These are phyloP conservation scores for Ptychoptera albimana DNA, from an alignment of 2,888 invertebrate genomes.

Conservation along the genomic window DNA sequence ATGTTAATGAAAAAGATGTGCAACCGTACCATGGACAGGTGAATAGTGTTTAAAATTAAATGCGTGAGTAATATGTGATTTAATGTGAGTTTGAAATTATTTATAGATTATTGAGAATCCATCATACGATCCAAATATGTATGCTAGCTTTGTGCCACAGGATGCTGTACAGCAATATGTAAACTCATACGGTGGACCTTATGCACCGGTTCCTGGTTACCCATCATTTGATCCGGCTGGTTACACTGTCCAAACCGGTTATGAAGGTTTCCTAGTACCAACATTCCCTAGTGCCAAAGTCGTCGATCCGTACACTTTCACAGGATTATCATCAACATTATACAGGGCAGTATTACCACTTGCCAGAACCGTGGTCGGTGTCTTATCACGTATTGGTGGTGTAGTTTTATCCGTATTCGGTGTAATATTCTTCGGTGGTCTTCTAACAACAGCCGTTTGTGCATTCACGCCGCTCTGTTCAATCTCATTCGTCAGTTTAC, in stretches of 20 bases:
- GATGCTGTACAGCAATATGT: slow-evolving; percentile 27
- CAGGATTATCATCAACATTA: slow-evolving; percentile 10
- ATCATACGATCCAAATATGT: slow-evolving; percentile 19
- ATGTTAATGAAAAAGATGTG: too few species aligned
- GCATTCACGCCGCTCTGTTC: slow-evolving; percentile 39
- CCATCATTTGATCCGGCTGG: slow-evolving; percentile 14
- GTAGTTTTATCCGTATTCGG: slow-evolving; percentile 30
- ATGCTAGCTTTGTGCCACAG: slow-evolving; percentile 20
- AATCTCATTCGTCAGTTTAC: slow-evolving; percentile 27
- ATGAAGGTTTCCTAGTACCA: slow-evolving; percentile 31
- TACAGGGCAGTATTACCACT: slow-evolving; percentile 17
- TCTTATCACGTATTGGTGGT: slow-evolving; percentile 30
- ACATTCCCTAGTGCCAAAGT: slow-evolving; percentile 12
- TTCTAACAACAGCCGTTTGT: slow-evolving; percentile 37
- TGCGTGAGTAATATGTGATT: too few species aligned
- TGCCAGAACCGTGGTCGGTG: slow-evolving; percentile 17
- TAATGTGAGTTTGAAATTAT: not conserved
- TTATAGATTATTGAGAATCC: slow-evolving; percentile 15
- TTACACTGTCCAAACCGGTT: slow-evolving; percentile 28
- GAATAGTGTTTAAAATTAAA: too few species aligned
- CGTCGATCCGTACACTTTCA: slow-evolving; percentile 9
- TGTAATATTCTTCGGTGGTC: slow-evolving; percentile 34
- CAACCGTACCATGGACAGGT: too few species aligned
- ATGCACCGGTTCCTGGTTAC: slow-evolving; percentile 13
- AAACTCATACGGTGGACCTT: slow-evolving; percentile 19